Conservation (phyloP, 1,140 invertebrate genomes). For the Zaprionus camerounensis region DNA sequence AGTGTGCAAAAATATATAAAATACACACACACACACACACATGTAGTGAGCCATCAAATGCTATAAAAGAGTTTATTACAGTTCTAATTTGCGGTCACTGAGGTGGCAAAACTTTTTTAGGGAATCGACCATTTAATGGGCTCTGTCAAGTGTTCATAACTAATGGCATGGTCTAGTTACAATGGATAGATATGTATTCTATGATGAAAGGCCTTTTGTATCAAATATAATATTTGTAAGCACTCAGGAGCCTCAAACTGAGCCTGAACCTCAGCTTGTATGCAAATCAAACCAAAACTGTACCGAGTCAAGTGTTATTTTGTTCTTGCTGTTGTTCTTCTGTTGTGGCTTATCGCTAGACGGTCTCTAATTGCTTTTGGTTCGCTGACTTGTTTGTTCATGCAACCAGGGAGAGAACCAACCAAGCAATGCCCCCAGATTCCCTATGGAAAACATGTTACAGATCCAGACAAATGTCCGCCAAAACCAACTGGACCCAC, state of each 20-base stretch:
- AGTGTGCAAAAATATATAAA: not conserved
- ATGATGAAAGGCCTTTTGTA: not conserved
- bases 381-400: slow-evolving; percentile 29
- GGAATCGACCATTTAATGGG: slow-evolving; percentile 18
- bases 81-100: slow-evolving; percentile 52
- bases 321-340: slow-evolving; percentile 15
- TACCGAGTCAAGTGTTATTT: slow-evolving; percentile 30
- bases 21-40: not conserved
- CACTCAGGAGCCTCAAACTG: not conserved
- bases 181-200: not conserved
- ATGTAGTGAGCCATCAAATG: not conserved
- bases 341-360: slow-evolving; percentile 34
- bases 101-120: slow-evolving; percentile 19
- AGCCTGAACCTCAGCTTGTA: not conserved
- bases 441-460: slow-evolving; percentile 21
- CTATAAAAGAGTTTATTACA: slow-evolving; percentile 48
- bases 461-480: slow-evolving; percentile 27
- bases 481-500: slow-evolving; percentile 2
- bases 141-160: slow-evolving; percentile 9
- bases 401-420: not conserved
- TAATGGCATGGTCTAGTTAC: slow-evolving; percentile 2
- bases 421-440: not conserved
- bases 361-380: slow-evolving; percentile 47
- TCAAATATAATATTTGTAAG: not conserved
- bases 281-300: slow-evolving; percentile 20